A percentile compares a stretch with the other conserved stretches of the same genome.
Evolutionary conservation across 2,113 vertebrate species (phyloP).

Genomic region (Taxidea taxus): DNA sequence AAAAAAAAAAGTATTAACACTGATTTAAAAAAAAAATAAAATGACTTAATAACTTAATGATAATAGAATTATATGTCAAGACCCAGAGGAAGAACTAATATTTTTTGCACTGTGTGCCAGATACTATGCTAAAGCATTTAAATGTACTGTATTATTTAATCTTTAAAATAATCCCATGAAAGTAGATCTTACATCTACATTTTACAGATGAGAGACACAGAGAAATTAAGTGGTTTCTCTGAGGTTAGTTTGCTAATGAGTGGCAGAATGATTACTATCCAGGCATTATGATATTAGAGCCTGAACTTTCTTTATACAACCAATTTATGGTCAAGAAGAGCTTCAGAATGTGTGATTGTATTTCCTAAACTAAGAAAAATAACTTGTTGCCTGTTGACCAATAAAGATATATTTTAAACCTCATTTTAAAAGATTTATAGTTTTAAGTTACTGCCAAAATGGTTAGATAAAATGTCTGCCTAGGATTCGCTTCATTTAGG

Average conservation of each 20-base stretch:
- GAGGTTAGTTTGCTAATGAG: not conserved
- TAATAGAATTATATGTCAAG: not conserved
- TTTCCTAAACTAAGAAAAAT: constrained; percentile 36
- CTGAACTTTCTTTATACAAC: not conserved
- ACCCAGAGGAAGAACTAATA: not conserved
- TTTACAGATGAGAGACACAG: constrained; percentile 7
- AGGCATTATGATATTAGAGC: not conserved
- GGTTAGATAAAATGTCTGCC: constrained; percentile 14
- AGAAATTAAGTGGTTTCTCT: not conserved
- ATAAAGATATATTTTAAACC: constrained; percentile 18
- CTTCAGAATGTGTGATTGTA: constrained; percentile 25
- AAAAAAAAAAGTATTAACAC: no score
- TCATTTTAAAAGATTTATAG: constrained; percentile 26
- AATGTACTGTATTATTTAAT: constrained; percentile 2
- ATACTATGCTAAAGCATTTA: not conserved
- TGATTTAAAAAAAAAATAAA: not conserved
- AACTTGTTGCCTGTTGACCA: not conserved
- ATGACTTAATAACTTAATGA: not conserved
- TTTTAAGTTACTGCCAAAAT: constrained; percentile 17
- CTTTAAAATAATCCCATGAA: constrained; percentile 1
- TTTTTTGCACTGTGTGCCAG: not conserved
- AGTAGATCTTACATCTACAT: not conserved
- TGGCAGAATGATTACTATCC: not conserved
- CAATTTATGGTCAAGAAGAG: not conserved
- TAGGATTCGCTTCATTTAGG: constrained; percentile 25